Base-by-base conservation (phyloP, 2,888 invertebrate genomes). In the Platerodrilus igneus region DNA sequence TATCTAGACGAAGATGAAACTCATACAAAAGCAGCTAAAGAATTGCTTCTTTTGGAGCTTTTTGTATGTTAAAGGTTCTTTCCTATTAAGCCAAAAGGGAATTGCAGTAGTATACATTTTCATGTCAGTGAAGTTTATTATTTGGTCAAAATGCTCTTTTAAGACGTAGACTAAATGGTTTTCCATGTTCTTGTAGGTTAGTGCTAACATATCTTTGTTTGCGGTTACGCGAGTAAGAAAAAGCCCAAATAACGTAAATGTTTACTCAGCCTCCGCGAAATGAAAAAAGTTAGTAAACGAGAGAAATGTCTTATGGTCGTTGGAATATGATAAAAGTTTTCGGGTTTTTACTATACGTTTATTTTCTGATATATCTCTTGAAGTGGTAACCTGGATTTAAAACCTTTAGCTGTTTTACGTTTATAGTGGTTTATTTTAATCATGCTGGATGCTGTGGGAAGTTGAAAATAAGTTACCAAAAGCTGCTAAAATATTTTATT, bases 161-260 rank as follows among this genome's bases (percentile, higher is more conserved):
- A 37, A 38, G 48, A 39, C 42, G 37, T 28, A 33, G 31, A 41
- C 53, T 55, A 53, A 55, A 55, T 50, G 55, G 49, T 55, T 53
- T 55, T 55, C 52, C 55, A 50, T 55, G 55, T 55, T 52, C 48
- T 41, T 48, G 46, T 39, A 52, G 50, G 51, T 54, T 52, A 54
- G 52, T 52, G 51, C 51, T 51, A 47, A 54, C 54, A 54, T 54
- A 54, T 54, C 54, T 54, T 51, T 54, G 54, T 54, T 54, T 54
- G 50, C 51, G 42, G 45, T 54, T 51, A 48, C 52, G 51, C 50
- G 52, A 46, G 51, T 44, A 37, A 43, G 46, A 50, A 48, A 49
- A 47, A 43, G 46, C 43, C 41, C 46, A 49, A 49, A 49, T 49
- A 44, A 49, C 45, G 49, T 45, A 49, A 49, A 49, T 49, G 49